Conservation (phyloP, 53 echinoderm and acorn worm genomes). For the Stichopus horrens region DNA sequence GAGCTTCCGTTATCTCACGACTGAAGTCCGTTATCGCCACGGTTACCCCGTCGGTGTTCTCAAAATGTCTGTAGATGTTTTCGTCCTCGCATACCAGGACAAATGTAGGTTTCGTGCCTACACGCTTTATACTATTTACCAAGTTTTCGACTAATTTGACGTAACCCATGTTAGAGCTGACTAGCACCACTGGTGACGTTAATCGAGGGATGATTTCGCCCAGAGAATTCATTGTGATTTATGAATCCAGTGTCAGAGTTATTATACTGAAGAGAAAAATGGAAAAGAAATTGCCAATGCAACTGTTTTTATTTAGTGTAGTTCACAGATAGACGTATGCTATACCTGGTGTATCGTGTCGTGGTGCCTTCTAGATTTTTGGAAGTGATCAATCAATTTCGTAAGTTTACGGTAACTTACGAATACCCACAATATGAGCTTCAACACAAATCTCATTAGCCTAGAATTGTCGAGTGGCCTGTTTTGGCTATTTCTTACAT, state of each 20-base stretch:
- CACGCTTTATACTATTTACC: background rate
- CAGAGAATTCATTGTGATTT: background rate
- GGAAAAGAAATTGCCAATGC: too few species aligned
- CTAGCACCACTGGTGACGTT: constrained; percentile 27
- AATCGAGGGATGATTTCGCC: constrained; percentile 15
- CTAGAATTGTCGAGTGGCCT: too few species aligned
- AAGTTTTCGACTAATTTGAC: constrained; percentile 10
- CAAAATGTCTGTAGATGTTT: background rate
- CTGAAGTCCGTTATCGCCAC: constrained; percentile 7
- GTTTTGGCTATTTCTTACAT: too few species aligned
- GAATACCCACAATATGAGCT: too few species aligned
- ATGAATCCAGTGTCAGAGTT: background rate
- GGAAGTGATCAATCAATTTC: too few species aligned
- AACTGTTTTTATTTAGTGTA: too few species aligned
- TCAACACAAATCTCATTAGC: too few species aligned
- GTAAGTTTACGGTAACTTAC: too few species aligned
- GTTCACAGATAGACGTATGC: too few species aligned
- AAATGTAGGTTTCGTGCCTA: background rate
- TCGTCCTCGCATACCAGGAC: constrained; percentile 18
- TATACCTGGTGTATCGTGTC: too few species aligned
- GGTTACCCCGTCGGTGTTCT: background rate
- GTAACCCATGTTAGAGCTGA: constrained; percentile 19
- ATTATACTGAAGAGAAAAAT: too few species aligned
- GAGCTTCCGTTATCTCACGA: background rate
- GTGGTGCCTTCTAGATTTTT: too few species aligned